A percentile compares a stretch with the other conserved stretches of the same genome.
phyloP scores from a whole-genome alignment of 2,888 invertebrate species.

The Drosophila nigritarsus region DNA sequence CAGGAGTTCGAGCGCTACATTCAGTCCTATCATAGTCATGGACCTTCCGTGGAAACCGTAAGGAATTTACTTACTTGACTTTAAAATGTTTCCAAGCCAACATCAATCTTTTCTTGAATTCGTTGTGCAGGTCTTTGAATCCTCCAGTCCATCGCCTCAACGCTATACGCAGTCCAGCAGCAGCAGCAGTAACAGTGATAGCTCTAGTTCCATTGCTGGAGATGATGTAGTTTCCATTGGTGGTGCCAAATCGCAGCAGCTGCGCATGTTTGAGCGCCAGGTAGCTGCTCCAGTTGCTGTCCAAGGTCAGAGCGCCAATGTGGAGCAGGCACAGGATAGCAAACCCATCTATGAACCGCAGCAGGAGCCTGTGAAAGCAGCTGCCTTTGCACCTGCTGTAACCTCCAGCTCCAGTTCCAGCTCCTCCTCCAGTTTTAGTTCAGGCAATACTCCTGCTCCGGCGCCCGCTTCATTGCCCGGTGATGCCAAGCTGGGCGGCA shows the following conservation, averaged over 20 bases:
- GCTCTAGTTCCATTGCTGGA: slow-evolving; percentile 40
- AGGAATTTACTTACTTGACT: slow-evolving; percentile 22
- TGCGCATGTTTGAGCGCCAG: slow-evolving; percentile 80
- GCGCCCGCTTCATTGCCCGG: slow-evolving; percentile 30
- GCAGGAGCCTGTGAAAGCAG: slow-evolving; percentile 34
- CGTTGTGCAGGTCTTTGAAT: slow-evolving; percentile 77
- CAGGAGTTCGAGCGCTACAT: slow-evolving; percentile 84
- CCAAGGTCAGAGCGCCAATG: slow-evolving; percentile 57
- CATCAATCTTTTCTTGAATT: neutral
- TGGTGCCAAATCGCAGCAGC: slow-evolving; percentile 60
- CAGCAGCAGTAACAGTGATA: slow-evolving; percentile 26
- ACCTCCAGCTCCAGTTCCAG: slow-evolving; percentile 31
- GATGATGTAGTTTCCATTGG: slow-evolving; percentile 67
- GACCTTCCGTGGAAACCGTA: slow-evolving; percentile 83
- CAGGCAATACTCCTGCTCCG: slow-evolving; percentile 23
- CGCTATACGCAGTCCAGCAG: slow-evolving; percentile 63
- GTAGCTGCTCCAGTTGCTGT: slow-evolving; percentile 73
- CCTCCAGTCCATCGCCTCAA: slow-evolving; percentile 76
- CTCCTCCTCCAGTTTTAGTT: slow-evolving; percentile 19
- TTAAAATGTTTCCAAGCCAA: neutral
- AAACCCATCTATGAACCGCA: slow-evolving; percentile 65
- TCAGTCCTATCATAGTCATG: slow-evolving; percentile 82
- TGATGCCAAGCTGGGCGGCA: slow-evolving; percentile 39
- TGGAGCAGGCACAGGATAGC: slow-evolving; percentile 59
- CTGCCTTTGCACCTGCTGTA: slow-evolving; percentile 33